Evolutionary conservation across 2,113 vertebrate species (phyloP), one percentile per base, ranked within the genome.

Genomic region (Zapus hudsonius): DNA sequence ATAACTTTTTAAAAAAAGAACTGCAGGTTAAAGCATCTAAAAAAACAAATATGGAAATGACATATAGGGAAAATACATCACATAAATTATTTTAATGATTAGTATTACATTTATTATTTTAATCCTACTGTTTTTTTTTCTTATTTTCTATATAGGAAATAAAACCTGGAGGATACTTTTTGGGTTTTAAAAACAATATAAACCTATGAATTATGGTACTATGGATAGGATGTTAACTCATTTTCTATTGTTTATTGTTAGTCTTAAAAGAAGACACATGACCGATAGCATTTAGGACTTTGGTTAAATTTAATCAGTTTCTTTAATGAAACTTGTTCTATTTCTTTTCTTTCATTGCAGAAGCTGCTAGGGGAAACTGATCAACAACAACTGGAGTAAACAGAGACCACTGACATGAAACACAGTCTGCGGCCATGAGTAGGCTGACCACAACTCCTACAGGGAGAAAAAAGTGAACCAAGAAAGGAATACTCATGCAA

Each of bases 271-370:
- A 86, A 5, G 78, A 69, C 52, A 96, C 79, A 44, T 86, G 66
- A 44, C 2, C 63, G 52, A 29, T 66, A 42, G 1, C 42, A 90
- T 90, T 85, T 75, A 92, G 33, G 17, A 66, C 6, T 91, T 38
- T 17, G 11, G 29, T 69, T 92, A 83, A 88, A 75, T 72, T 90
- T 82, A 95, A 79, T 86, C 92, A 15, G 4, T 55, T 89, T 29
- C 73, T 95, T 95, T 47, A 0, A 86, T 84, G 92, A 95, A 44
- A 0, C 19, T 83, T 84, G 73, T 8, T 44, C 72, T 89, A 88
- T 47, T 3, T 19, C 47, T 78, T 80, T 16, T 81, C 0, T 91
- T 91, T 95, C 22, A n/a, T 22, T 1, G 19, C 2, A n/a, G n/a
- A n/a, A n/a, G n/a, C n/a, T n/a, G n/a, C n/a, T n/a, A n/a, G n/a